Percentiles rank a stretch among this genome's conserved stretches.
Conservation (phyloP, 2,888 invertebrate genomes). For the Standfussiana lucernea region DNA sequence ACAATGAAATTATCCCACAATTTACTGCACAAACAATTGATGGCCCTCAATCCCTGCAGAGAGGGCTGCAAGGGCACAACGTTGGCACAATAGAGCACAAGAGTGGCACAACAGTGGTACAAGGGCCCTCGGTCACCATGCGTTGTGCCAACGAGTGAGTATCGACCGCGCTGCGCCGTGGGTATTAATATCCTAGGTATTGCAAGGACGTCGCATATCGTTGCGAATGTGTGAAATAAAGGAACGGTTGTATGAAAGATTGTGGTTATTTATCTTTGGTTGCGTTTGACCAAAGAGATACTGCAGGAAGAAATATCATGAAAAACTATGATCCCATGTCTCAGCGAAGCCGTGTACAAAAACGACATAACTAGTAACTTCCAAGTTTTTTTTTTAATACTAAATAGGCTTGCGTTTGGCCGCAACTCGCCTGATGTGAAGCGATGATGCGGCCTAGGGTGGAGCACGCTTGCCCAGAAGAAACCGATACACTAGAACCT, state of each 20-base stretch:
- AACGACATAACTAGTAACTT: too few species aligned
- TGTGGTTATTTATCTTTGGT: background rate
- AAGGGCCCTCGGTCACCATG: conserved; percentile 54
- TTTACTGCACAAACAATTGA: conserved; percentile 26
- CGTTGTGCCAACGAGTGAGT: conserved; percentile 30
- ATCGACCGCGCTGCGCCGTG: conserved; percentile 47
- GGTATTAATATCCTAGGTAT: conserved; percentile 45
- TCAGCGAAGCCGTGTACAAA: too few species aligned
- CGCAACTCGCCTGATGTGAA: too few species aligned
- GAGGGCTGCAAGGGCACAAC: conserved; percentile 64
- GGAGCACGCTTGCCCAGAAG: too few species aligned
- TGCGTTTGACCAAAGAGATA: background rate
- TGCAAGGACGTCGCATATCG: conserved; percentile 31
- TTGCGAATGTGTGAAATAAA: conserved; percentile 1
- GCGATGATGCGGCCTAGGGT: too few species aligned
- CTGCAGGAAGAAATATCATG: background rate
- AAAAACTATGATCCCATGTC: background rate
- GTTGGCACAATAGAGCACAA: conserved; percentile 48
- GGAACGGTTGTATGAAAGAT: background rate
- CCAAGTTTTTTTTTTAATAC: too few species aligned
- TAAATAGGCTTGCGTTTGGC: too few species aligned
- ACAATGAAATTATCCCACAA: background rate
- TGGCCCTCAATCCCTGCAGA: conserved; percentile 37
- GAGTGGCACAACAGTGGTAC: conserved; percentile 50
- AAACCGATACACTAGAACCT: too few species aligned